Evolutionary conservation across 2,888 invertebrate species (phyloP), one percentile per base, ranked within the genome.

Genomic region (Poecilobothrus nobilitatus): DNA sequence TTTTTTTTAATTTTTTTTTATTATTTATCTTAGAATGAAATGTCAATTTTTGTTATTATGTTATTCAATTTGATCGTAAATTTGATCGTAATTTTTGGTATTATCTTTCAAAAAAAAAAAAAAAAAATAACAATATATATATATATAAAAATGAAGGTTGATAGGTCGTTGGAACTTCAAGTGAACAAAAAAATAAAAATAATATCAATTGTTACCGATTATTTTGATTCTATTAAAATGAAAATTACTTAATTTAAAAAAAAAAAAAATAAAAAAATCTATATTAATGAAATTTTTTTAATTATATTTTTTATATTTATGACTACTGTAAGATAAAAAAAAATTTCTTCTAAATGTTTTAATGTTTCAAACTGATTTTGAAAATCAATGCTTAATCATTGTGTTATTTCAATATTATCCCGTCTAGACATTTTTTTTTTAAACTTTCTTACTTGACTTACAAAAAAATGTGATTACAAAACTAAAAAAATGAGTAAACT

Each of bases 91-190:
- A n/a, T n/a, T n/a, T 53, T 53, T 53, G 37, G 37, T 53, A 53
- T 53, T 53, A 53, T 18, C 15, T 53, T 18, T 18, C 15, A 37
- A 37, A 37, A 37, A 7, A 53, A 53, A 53, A 12, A 15, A 53
- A 53, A 53, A 18, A 53, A 9, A 18, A 53, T n/a, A 53, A 53
- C 1, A 53, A 15, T 6, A 5, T 41, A 41, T 15, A 53, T 15
- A 15, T 6, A 5, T 41, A 41, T 15, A 53, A 53, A 37, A 9
- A 53, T 53, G 53, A 53, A 53, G 53, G 53, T 53, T 53, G 53
- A 53, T 53, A 53, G 53, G 53, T 53, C 53, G 53, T 53, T 53
- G 53, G n/a, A 53, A 53, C 53, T 53, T 53, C 18, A 53, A 53
- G 53, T 18, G 53, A 15, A 53, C 37, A 53, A 12, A 12, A 53